Evolutionary conservation across 2,113 vertebrate genomes (phyloP), one percentile per base, ranked within the genome.

Genomic region (Sphaerodactylus townsendi): DNA sequence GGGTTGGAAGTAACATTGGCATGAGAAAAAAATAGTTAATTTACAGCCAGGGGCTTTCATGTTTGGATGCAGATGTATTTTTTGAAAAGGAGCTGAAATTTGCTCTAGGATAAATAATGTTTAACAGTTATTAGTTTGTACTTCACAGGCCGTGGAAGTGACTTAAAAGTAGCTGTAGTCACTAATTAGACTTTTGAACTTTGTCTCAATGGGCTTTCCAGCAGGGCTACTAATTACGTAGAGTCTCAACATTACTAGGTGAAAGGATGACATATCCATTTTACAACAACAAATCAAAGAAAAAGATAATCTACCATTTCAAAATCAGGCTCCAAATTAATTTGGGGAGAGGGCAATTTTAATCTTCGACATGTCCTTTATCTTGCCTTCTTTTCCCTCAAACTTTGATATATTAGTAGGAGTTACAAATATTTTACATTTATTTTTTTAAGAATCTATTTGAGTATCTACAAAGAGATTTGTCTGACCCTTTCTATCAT

Each of bases 101-200:
- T 79, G 78, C 2, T 82, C 75, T 69, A 21, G 0, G 0, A 25
- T 33, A 66, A 0, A n/a, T 39, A 59, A 82, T 88, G 72, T 44
- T 30, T 82, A 85, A 89, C 9, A 78, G 83, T 88, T 50, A 64
- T 85, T 69, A 79, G 41, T 70, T 88, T 87, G 46, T 66, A 66
- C 82, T 85, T 17, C 10, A 35, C 71, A 3, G 30, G 72, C 75
- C 7, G 75, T 82, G 50, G 28, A 33, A 77, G 70, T 46, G 53
- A 85, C 72, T 88, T 79, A 17, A 4, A 82, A 79, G 82, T 1
- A 15, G 17, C 0, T 0, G 10, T 66, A 48, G 69, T 2, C 41
- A 53, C 59, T 66, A 84, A 89, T 15, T 85, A 88, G 79, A n/a
- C 85, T 46, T 62, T 39, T 74, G 88, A 88, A 66, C 76, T 82